Conservation (phyloP, 2,113 vertebrate genomes). For the Crotalus tigris region DNA sequence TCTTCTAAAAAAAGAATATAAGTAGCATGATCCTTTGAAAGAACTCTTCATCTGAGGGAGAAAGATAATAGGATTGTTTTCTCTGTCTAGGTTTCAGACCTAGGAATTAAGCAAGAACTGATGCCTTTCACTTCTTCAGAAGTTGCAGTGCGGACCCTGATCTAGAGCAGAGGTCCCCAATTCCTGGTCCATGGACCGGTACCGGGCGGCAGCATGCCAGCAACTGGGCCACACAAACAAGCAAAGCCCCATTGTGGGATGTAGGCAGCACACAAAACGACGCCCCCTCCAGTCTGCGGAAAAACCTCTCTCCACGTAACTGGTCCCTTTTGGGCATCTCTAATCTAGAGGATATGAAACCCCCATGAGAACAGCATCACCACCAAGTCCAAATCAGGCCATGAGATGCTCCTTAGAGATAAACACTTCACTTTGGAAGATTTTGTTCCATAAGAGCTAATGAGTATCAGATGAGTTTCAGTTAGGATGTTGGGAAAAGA, state of each 20-base stretch:
- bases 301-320: too few species aligned
- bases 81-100: not conserved
- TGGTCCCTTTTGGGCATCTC: too few species aligned
- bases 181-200: too few species aligned
- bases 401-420: not conserved
- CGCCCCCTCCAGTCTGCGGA: too few species aligned
- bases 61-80: not conserved
- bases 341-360: too few species aligned
- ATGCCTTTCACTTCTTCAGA: not conserved
- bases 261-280: too few species aligned
- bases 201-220: too few species aligned
- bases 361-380: not conserved
- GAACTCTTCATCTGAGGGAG: not conserved
- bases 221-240: too few species aligned
- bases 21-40: not conserved
- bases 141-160: not conserved
- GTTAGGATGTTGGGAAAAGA: not conserved
- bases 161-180: not conserved
- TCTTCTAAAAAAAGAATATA: not conserved
- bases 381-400: not conserved
- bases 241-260: too few species aligned
- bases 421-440: not conserved
- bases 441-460: not conserved
- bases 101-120: not conserved
- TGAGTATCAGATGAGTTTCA: not conserved